These are phyloP conservation scores for Amblyjoppa fuscipennis DNA, from an alignment of 2,888 invertebrate species.

Conservation along the genomic window DNA sequence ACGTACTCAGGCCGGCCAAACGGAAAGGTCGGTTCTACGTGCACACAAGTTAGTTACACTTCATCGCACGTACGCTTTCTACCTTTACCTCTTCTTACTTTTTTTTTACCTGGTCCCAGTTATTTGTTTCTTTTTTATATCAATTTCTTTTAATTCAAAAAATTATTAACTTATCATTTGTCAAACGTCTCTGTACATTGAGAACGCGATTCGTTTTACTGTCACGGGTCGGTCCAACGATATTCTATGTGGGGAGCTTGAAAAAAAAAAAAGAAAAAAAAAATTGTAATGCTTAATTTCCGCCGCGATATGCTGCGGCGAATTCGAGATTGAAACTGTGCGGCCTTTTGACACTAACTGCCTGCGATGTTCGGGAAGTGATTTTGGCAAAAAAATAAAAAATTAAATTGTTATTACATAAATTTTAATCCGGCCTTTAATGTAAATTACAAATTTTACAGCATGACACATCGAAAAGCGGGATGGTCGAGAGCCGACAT, in stretches of 20 bases:
- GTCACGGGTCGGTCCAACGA: neutral
- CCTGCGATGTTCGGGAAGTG: constrained; percentile 28
- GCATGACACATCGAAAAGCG: constrained; percentile 76
- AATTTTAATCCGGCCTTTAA: constrained; percentile 37
- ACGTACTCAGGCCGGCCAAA: constrained; percentile 91
- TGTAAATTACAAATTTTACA: constrained; percentile 81
- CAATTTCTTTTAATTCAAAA: neutral
- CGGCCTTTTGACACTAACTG: constrained; percentile 33
- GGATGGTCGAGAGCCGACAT: constrained; percentile 75
- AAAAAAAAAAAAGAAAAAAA: neutral
- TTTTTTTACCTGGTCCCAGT: constrained; percentile 42
- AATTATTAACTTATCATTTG: neutral
- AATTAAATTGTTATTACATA: constrained; percentile 1
- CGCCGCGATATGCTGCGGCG: neutral
- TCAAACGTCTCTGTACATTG: constrained; percentile 3
- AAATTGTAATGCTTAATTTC: neutral
- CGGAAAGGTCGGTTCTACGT: constrained; percentile 88
- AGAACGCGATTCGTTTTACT: constrained; percentile 14
- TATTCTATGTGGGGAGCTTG: constrained; percentile 2
- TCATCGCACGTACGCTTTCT: constrained; percentile 84
- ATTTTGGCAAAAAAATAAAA: neutral
- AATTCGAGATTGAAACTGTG: neutral
- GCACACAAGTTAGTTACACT: constrained; percentile 85
- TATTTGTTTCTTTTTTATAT: constrained; percentile 23
- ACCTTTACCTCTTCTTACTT: constrained; percentile 70